Evolutionary conservation across 2,113 vertebrate genomes (phyloP), one percentile per base, ranked within the genome.

Genomic region (Cervus canadensis): DNA sequence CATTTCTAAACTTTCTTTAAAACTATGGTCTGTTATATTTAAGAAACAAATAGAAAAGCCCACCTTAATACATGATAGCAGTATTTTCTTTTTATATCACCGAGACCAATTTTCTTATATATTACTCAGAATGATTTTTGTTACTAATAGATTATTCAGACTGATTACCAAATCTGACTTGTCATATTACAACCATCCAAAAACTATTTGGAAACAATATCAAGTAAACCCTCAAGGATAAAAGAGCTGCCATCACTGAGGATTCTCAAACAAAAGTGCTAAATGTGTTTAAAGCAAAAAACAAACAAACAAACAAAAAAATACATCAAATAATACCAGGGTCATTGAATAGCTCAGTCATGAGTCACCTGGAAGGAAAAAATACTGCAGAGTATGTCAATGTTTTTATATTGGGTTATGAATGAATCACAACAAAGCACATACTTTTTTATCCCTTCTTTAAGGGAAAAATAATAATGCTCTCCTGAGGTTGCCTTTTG

Each of bases 41-140:
- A 82, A 17, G 33, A 86, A 95, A 96, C 45, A 43, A 87, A 48
- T 17, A 94, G 54, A 17, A 67, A 93, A 96, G 25, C 17, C 2
- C 52, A 85, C 40, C 7, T 48, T 64, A 88, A 84, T 62, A 60
- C 19, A 36, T 45, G 26, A 59, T 25, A 79, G 26, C 50, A 60
- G 23, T 30, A 74, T 95, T 97, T 96, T 64, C 57, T 89, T 93
- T 81, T 88, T 88, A 59, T 43, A 92, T 60, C 25, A 94, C 40
- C 43, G 9, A 57, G 15, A n/a, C 40, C 50, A 50, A 92, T 43
- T 92, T 91, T 96, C 26, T 96, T 62, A 3, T 16, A 6, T 57
- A 71, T 79, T 56, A 92, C 7, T 14, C 79, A 89, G 28, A 89
- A 7, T 86, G 23, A 48, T 74, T 56, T 85, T 91, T 40, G 88